phyloP scores from a whole-genome alignment of 2,113 vertebrate genomes.

The Vulpes vulpes region DNA sequence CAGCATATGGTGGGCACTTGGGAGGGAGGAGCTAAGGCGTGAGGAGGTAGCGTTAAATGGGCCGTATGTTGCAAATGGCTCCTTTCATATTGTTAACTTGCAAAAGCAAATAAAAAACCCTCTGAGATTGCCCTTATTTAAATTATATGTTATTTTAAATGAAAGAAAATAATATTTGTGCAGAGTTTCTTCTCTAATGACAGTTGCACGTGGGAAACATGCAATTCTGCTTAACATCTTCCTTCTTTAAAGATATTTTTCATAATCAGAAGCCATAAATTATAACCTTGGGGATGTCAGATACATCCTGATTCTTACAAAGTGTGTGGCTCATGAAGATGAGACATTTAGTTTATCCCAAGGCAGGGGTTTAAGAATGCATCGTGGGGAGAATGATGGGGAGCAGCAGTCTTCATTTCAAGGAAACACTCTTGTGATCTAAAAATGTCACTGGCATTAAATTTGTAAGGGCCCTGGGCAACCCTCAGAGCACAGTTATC shows the following conservation, averaged over 20 bases:
- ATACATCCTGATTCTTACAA: background rate
- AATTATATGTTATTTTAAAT: background rate
- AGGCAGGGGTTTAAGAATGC: background rate
- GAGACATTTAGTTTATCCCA: background rate
- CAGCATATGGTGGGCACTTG: accelerated
- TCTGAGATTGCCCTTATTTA: background rate
- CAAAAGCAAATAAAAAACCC: background rate
- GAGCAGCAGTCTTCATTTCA: background rate
- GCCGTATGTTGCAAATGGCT: background rate
- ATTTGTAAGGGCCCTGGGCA: background rate
- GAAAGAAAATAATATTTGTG: background rate
- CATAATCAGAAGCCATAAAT: background rate
- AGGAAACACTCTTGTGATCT: background rate
- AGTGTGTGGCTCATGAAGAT: background rate
- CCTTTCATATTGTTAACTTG: background rate
- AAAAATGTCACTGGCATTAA: background rate
- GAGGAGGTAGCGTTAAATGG: background rate
- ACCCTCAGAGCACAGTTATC: no score
- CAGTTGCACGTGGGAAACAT: background rate
- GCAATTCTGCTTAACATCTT: background rate
- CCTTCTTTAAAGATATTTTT: background rate
- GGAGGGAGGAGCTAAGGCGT: accelerated
- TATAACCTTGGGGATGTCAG: background rate
- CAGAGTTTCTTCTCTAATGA: background rate
- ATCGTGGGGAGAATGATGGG: background rate